Percentiles rank a stretch among this genome's conserved stretches.
These are phyloP conservation scores for Melikaiella ostensackeni DNA, from an alignment of 2,888 invertebrate species.

Conservation along the genomic window DNA sequence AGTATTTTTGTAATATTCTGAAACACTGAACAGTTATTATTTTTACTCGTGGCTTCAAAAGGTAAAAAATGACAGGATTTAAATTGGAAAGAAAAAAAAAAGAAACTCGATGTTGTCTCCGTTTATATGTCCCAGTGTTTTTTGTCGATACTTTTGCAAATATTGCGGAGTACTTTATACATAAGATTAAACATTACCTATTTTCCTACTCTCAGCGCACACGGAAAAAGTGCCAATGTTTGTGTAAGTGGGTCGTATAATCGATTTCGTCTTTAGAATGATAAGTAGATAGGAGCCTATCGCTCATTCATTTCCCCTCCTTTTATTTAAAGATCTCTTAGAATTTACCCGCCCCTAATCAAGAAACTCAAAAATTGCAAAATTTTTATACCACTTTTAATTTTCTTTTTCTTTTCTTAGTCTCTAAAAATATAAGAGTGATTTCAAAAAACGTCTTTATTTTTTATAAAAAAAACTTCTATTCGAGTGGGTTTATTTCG, in stretches of 20 bases:
- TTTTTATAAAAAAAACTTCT: background rate
- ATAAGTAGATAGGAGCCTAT: conserved; percentile 15
- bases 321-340: conserved; percentile 11
- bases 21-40: too few species aligned
- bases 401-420: background rate
- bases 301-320: background rate
- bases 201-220: conserved; percentile 19
- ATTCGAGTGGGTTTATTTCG: background rate
- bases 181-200: conserved; percentile 14
- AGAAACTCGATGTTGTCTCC: conserved; percentile 33
- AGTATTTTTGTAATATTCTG: background rate
- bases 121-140: conserved; percentile 22
- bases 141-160: conserved; percentile 32
- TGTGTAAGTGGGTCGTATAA: conserved; percentile 13
- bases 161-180: conserved; percentile 33
- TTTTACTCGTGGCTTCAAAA: conserved; percentile 10
- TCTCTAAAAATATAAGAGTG: background rate
- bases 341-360: background rate
- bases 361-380: background rate
- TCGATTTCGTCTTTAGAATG: conserved; percentile 16
- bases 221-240: conserved; percentile 27
- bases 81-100: conserved; percentile 14
- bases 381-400: background rate
- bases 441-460: background rate
- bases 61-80: conserved; percentile 13